Percentiles rank a stretch among this genome's conserved stretches.
These are phyloP conservation scores for Enteromius fasciolatus DNA, from an alignment of 2,797 vertebrate genomes.

Conservation along the genomic window DNA sequence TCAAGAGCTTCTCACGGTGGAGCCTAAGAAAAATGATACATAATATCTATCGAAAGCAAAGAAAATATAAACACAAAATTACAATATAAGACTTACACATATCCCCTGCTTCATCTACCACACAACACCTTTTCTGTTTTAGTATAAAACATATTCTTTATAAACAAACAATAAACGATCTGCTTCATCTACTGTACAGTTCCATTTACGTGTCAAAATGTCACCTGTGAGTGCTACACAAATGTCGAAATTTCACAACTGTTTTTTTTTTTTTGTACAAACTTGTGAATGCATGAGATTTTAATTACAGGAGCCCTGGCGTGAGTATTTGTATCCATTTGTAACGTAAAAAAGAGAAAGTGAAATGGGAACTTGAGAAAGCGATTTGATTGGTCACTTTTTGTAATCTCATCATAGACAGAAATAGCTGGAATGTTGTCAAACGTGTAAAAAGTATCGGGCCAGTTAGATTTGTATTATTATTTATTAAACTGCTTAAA, in stretches of 20 bases:
- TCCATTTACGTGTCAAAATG: constrained; percentile 73
- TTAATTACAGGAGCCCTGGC: constrained; percentile 51
- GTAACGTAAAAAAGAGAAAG: background rate
- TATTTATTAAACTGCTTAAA: background rate
- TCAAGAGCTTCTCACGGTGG: constrained; percentile 59
- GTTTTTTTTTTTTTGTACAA: constrained; percentile 66
- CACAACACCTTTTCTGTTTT: constrained; percentile 78
- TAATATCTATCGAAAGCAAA: constrained; percentile 60
- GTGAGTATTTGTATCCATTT: background rate
- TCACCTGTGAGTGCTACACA: constrained; percentile 76
- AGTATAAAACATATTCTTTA: constrained; percentile 88
- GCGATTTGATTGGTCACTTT: background rate
- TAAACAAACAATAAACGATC: constrained; percentile 88
- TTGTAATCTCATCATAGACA: background rate
- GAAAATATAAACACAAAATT: constrained; percentile 69
- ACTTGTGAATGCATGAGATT: constrained; percentile 64
- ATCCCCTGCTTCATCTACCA: constrained; percentile 78
- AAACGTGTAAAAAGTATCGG: background rate
- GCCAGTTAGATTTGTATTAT: background rate
- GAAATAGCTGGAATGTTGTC: background rate
- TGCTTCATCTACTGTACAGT: constrained; percentile 82
- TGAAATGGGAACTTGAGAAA: background rate
- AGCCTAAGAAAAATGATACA: constrained; percentile 69
- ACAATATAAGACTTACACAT: constrained; percentile 77
- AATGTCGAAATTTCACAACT: constrained; percentile 70